Conservation (phyloP, 1,140 invertebrate species). For the Cyclina sinensis region DNA sequence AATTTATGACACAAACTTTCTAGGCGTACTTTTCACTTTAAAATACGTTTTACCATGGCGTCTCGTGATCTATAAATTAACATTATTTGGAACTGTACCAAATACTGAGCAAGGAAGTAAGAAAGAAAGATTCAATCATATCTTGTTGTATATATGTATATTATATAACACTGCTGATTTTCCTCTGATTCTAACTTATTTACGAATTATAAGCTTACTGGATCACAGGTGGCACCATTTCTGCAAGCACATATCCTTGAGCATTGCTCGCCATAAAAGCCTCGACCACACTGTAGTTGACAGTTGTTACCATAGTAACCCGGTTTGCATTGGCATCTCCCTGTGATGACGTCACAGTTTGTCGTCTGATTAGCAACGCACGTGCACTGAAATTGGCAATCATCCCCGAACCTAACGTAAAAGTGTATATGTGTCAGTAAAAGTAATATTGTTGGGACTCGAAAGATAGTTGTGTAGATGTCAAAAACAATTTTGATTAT, state of each 20-base stretch:
- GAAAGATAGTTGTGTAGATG: too few relatives aligned
- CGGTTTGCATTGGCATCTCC: slow-evolving; percentile 93
- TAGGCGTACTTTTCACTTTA: too few relatives aligned
- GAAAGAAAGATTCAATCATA: neutral
- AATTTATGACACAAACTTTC: too few relatives aligned
- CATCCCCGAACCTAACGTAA: slow-evolving; percentile 63
- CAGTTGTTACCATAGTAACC: slow-evolving; percentile 94
- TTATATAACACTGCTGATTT: neutral
- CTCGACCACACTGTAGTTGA: slow-evolving; percentile 89
- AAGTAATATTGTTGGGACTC: too few relatives aligned
- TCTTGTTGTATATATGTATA: neutral
- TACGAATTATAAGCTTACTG: slow-evolving; percentile 34
- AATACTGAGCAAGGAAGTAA: too few relatives aligned
- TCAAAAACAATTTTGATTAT: too few relatives aligned
- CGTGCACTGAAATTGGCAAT: slow-evolving; percentile 75
- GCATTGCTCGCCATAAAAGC: slow-evolving; percentile 88
- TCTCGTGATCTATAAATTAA: too few relatives aligned
- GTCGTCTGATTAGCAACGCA: slow-evolving; percentile 86
- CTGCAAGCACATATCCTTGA: slow-evolving; percentile 47
- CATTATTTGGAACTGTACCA: too few relatives aligned
- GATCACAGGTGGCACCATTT: slow-evolving; percentile 66
- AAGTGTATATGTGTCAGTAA: too few relatives aligned
- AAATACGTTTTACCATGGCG: too few relatives aligned
- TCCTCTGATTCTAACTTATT: neutral
- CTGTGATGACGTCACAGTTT: slow-evolving; percentile 91